phyloP scores from a whole-genome alignment of 2,113 vertebrate genomes.

The Perca flavescens region DNA sequence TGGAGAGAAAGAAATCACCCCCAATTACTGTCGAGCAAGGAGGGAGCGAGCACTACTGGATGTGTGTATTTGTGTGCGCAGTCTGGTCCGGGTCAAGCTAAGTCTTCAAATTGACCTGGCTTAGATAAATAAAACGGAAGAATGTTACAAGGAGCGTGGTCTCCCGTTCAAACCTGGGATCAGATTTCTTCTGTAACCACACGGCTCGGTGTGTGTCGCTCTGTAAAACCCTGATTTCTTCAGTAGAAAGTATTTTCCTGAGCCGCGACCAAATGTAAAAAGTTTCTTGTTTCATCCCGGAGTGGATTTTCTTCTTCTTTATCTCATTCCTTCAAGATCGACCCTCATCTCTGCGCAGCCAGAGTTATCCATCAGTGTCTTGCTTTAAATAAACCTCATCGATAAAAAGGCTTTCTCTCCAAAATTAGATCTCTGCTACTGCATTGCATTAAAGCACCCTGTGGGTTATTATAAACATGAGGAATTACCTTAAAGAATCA shows the following conservation, averaged over 20 bases:
- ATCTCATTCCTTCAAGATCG: constrained; percentile 34
- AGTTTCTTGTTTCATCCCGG: constrained; percentile 14
- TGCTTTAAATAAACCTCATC: constrained; percentile 47
- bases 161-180: constrained; percentile 39
- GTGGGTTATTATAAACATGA: background rate
- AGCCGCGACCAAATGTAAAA: constrained; percentile 21
- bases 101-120: constrained; percentile 74
- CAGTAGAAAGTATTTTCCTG: constrained; percentile 38
- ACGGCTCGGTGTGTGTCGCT: constrained; percentile 26
- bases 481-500: background rate
- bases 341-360: constrained; percentile 1
- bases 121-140: constrained; percentile 71
- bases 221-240: constrained; percentile 21
- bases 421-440: constrained; percentile 24
- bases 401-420: constrained; percentile 1
- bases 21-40: constrained; percentile 64
- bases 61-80: constrained; percentile 53
- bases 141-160: constrained; percentile 60
- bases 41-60: constrained; percentile 36
- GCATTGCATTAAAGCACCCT: background rate
- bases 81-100: constrained; percentile 67
- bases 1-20: constrained; percentile 81
- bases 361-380: constrained; percentile 47
- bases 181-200: constrained; percentile 56
- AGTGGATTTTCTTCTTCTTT: constrained; percentile 8